phyloP scores from a whole-genome alignment of 2,113 vertebrate species.

The Sus scrofa region T2T-Sscrofa CM000812.6:154038001-154038500 shows the following conservation, averaged over 20 bases:
- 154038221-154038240: no score
- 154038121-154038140: neutral
- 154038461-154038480: neutral
- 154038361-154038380: neutral
- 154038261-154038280: no score
- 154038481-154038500: neutral
- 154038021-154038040: no score
- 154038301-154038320: no score
- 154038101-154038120: neutral
- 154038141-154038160: neutral
- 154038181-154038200: neutral
- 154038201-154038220: neutral
- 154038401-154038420: neutral
- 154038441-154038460: neutral
- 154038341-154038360: neutral
- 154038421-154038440: neutral
- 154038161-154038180: neutral
- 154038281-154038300: no score
- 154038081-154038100: neutral
- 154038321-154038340: neutral
- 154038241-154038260: no score
- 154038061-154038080: neutral
- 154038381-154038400: neutral
- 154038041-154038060: neutral
- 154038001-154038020: no score